Percentiles rank a stretch among this genome's conserved stretches.
Conservation (phyloP, 1,140 invertebrate species). For the Acromyrmex charruanus region DNA sequence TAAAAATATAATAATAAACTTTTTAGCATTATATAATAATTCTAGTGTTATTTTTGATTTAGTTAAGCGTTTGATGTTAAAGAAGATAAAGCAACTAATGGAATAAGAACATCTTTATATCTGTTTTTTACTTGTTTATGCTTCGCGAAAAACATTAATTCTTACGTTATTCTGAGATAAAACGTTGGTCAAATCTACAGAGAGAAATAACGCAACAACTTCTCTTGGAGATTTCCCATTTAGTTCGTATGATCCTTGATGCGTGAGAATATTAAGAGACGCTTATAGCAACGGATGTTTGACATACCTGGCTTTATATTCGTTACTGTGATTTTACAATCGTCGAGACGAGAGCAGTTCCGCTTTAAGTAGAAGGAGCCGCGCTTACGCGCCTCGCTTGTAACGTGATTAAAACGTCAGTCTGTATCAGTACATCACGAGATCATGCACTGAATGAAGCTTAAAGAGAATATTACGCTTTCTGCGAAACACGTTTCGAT, state of each 20-base stretch:
- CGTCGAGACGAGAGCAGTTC: slow-evolving; percentile 43
- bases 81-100: not conserved
- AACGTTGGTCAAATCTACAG: not conserved
- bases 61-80: not conserved
- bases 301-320: slow-evolving; percentile 67
- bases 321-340: slow-evolving; percentile 42
- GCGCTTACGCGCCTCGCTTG: slow-evolving; percentile 52
- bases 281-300: slow-evolving; percentile 45
- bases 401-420: slow-evolving; percentile 69
- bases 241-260: slow-evolving; percentile 47
- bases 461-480: slow-evolving; percentile 57
- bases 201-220: slow-evolving; percentile 6
- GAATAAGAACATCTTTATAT: not conserved
- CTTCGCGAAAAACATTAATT: slow-evolving; percentile 2
- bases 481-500: slow-evolving; percentile 35
- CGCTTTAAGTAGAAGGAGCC: slow-evolving; percentile 26
- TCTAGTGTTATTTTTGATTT: not conserved
- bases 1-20: not conserved
- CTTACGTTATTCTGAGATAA: slow-evolving; percentile 1
- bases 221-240: slow-evolving; percentile 34
- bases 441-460: slow-evolving; percentile 53
- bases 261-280: slow-evolving; percentile 45
- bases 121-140: not conserved
- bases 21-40: not conserved
- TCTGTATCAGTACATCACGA: slow-evolving; percentile 55